Base-by-base conservation (phyloP, 2,113 vertebrate genomes). In the Phalacrocorax brasilianus region DNA sequence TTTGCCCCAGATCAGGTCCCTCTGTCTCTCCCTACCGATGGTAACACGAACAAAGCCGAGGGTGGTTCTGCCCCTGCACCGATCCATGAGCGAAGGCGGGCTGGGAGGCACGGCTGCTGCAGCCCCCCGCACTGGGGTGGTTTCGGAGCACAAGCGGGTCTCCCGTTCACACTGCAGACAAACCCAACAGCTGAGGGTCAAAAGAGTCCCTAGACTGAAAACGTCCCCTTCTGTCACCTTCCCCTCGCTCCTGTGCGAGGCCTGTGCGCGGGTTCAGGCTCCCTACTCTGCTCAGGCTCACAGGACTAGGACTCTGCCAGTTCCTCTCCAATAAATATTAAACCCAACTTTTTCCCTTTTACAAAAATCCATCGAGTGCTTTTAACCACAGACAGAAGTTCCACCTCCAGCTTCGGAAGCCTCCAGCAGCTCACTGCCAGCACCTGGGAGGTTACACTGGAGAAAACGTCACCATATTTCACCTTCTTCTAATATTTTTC, bases 391-490 rank as follows among this genome's bases (percentile, higher is more conserved):
- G 33, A 26, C 2, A 4, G 63, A 61, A 22, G 56, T 33, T 8
- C 14, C 15, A 45, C 28, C 35, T 52, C 12, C 0, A 0, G 40
- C 52, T 55, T 16, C 2, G 0, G 73, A 52, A 55, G 55, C 5
- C 47, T 24, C 19, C 35, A 8, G 55, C 5, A 8, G 38, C 40
- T 32, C 80, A 8, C 53, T 68, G 78, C 44, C 13, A 24, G 18
- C 27, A 42, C 6, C 63, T 12, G 30, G 30, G 50, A 49, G 38
- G 38, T 45, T 12, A 62, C 32, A 5, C 2, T 14, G 24, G 24
- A 30, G 38, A 6, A 35, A 53, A 26, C 2, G 22, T 30, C 28
- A 27, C 52, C 20, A 1, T 3, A 3, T 50, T 30, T 15, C 32
- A 72, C 32, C 47, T 30, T 5, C 17, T 67, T 4, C 59, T 2